Evolutionary conservation across 1,140 invertebrate species (phyloP), one percentile per base, ranked within the genome.

Genomic region (Conus ventricosus): DNA sequence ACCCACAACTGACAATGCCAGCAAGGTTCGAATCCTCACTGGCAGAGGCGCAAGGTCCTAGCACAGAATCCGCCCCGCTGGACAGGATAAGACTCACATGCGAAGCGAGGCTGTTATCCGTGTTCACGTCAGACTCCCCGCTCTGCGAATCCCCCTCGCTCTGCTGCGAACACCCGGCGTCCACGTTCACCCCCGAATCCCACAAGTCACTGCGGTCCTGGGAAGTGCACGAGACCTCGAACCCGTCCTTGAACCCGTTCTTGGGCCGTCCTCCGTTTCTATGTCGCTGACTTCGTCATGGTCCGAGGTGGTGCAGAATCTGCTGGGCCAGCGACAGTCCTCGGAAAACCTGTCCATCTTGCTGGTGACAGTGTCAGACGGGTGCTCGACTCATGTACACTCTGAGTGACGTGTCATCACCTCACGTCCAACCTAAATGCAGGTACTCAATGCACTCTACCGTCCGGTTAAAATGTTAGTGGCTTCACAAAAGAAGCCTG

Each of bases 141-240:
- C 80, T 81, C 51, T 81, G 80, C 5, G 80, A 81, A 4, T 54
- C 39, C 10, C 80, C 51, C 80, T 81, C 80, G 51, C 80, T 81
- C 39, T 54, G 39, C 53, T 53, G 51, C 15, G 51, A 53, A 7
- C 80, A 53, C 39, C 39, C 80, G 4, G 51, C 80, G 80, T 81
- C 80, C 80, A 81, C 80, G 15, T 8, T 81, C 39, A 81, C 80
- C 39, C 80, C 80, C 4, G 80, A 81, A 20, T 81, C 80, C 80
- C 80, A 81, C 80, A 81, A 23, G 11, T 81, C 80, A 54, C 80
- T 23, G 76, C 25, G 25, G 39, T 23, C 76, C 76, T 39, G 76
- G 76, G 76, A 7, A 10, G 25, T 13, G 8, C 25, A 39, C 7
- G 11, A 78, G 25, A 51, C 27, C 76, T 11, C 76, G 7, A 8